Evolutionary conservation across 2,797 vertebrate genomes (phyloP).

Genomic region (Ambastaia sidthimunki): DNA sequence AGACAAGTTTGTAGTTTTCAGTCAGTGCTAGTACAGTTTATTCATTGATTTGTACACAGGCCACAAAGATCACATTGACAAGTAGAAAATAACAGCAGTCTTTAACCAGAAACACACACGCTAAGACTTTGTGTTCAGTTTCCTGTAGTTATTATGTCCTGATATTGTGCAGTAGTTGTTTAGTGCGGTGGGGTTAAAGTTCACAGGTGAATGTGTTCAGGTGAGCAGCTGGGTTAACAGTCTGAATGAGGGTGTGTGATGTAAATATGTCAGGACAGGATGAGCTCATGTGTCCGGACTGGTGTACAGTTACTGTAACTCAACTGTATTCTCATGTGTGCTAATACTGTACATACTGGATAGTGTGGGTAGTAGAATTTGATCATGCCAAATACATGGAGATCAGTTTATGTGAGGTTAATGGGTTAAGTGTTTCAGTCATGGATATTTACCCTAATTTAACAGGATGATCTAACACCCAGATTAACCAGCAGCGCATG

Average conservation of each 20-base stretch:
- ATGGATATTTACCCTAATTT: not conserved
- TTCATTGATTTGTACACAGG: not conserved
- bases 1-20: not conserved
- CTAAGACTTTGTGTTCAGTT: not conserved
- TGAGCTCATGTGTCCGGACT: conserved; percentile 57
- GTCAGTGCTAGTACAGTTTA: not conserved
- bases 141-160: conserved; percentile 4
- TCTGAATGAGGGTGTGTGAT: conserved; percentile 46
- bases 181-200: conserved; percentile 3
- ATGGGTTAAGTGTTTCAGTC: not conserved
- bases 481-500: conserved; percentile 15
- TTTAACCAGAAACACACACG: not conserved
- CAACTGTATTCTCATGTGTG: conserved; percentile 14
- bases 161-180: conserved; percentile 12
- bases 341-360: not conserved
- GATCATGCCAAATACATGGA: not conserved
- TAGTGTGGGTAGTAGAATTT: not conserved
- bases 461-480: conserved; percentile 13
- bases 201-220: not conserved
- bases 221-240: conserved; percentile 9
- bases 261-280: conserved; percentile 61
- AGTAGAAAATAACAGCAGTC: not conserved
- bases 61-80: not conserved
- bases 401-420: not conserved
- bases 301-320: conserved; percentile 52